Percentiles rank a stretch among this genome's conserved stretches.
phyloP scores from a whole-genome alignment of 2,797 vertebrate species.

The Sebastes cheni region DNA sequence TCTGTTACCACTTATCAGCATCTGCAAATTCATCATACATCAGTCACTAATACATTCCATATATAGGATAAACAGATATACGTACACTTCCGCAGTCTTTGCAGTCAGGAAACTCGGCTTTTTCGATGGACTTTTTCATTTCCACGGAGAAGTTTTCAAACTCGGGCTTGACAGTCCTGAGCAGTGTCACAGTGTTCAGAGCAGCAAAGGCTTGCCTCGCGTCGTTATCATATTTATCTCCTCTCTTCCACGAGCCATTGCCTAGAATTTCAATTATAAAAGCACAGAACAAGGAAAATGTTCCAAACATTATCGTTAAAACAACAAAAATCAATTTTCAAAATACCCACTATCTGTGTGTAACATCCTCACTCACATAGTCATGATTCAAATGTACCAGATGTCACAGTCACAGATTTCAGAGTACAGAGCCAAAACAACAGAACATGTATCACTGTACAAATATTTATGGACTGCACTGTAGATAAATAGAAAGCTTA shows the following conservation, averaged over 20 bases:
- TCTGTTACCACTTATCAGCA: neutral
- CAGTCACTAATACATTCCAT: neutral
- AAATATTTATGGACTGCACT: neutral
- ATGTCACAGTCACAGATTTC: neutral
- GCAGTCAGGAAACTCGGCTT: constrained; percentile 66
- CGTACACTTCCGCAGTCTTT: constrained; percentile 89
- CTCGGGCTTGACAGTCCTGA: constrained; percentile 93
- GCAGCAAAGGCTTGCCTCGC: constrained; percentile 91
- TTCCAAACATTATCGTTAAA: neutral
- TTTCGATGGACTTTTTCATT: constrained; percentile 90
- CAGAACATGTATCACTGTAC: neutral
- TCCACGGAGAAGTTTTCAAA: constrained; percentile 96
- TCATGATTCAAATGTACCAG: neutral
- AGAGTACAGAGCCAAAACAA: neutral
- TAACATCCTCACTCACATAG: too few relatives aligned
- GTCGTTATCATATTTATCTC: constrained; percentile 91
- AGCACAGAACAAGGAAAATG: neutral
- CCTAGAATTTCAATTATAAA: constrained; percentile 80
- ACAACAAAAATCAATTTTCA: neutral
- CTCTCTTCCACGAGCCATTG: constrained; percentile 95
- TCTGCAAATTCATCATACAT: neutral
- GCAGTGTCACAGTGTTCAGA: constrained; percentile 93
- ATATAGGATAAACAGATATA: constrained; percentile 72
- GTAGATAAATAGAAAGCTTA: neutral
- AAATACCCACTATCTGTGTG: neutral